Evolutionary conservation across 2,888 invertebrate species (phyloP), one percentile per base, ranked within the genome.

Genomic region (Sarcophaga subvicina): DNA sequence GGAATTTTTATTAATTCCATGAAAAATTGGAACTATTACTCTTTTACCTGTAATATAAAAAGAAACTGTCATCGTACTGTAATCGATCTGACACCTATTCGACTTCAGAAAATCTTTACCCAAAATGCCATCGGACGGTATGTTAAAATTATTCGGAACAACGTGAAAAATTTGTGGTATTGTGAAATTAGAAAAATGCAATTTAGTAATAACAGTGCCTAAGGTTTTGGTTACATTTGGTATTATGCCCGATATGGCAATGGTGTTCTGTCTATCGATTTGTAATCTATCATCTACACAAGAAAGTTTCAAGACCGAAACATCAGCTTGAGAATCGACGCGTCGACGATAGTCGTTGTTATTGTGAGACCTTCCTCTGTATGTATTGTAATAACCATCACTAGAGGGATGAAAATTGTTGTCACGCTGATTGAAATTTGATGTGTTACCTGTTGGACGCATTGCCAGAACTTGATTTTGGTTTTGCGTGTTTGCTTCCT

Each of bases 1-100:
- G 4, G 37, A 47, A 64, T 76, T 27, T 60, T 60, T 80, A 27
- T 27, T 64, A 20, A 59, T 5, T 14, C 62, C 75, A 69, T 75
- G 81, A 47, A 27, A 73, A 60, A 75, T 69, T 75, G 73, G 81
- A n/a, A 81, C 37, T 37, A 73, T 47, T 66, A 76, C 27, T 11
- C 27, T 64, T 76, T 20, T 54, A 10, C 47, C 37, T 22, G n/a
- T 2, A 12, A 59, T 25, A 17, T 59, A 20, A 45, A 79, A 62
- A n/a, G 80, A 72, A 37, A 80, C 20, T 54, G 66, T 59, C 47
- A 60, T 54, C 14, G 67, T 54, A 59, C 54, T 47, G 47, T 79
- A 79, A 63, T 60, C 70, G 3, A 67, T 67, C 6, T 20, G 17
- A 45, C 75, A 75, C 37, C 37, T 75, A 45, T 75, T 75, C n/a